These are phyloP conservation scores for Planiliza haematocheilus DNA, from an alignment of 2,113 vertebrate species.

Conservation along the genomic window DNA sequence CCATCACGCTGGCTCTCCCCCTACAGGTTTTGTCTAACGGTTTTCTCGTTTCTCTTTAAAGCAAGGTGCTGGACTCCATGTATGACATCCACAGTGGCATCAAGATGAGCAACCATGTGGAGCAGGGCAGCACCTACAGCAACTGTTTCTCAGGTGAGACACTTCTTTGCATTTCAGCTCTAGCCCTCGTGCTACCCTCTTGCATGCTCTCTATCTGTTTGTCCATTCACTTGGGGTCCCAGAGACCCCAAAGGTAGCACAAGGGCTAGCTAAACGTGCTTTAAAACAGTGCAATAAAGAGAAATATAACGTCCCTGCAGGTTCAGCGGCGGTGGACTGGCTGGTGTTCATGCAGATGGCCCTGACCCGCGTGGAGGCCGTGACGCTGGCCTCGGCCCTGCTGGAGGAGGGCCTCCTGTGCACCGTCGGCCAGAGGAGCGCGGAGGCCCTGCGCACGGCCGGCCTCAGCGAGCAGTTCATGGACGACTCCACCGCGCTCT, in stretches of 20 bases:
- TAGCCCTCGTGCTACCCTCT: too few species aligned
- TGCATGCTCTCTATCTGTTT: too few species aligned
- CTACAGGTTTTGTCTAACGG: background rate
- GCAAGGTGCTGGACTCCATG: constrained; percentile 92
- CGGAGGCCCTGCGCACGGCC: constrained; percentile 83
- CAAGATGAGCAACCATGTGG: constrained; percentile 86
- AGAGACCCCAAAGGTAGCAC: too few species aligned
- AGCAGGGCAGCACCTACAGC: constrained; percentile 91
- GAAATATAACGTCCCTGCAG: constrained; percentile 67
- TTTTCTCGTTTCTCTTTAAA: constrained; percentile 53
- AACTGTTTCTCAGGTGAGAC: constrained; percentile 92
- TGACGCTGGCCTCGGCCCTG: constrained; percentile 91
- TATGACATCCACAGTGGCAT: constrained; percentile 89
- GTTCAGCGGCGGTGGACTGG: constrained; percentile 94
- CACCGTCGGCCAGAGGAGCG: constrained; percentile 87
- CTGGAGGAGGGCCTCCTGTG: constrained; percentile 90
- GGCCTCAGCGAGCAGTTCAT: constrained; percentile 89
- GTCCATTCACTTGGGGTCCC: too few species aligned
- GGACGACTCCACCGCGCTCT: constrained; percentile 92
- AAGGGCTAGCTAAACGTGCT: too few species aligned
- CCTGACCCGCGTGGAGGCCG: constrained; percentile 87
- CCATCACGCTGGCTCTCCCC: background rate
- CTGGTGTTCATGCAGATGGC: constrained; percentile 88
- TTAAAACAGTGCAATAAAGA: too few species aligned
- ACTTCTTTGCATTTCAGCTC: background rate